Conservation (phyloP, 2,888 invertebrate genomes). For the Sminthurides aquaticus region DNA sequence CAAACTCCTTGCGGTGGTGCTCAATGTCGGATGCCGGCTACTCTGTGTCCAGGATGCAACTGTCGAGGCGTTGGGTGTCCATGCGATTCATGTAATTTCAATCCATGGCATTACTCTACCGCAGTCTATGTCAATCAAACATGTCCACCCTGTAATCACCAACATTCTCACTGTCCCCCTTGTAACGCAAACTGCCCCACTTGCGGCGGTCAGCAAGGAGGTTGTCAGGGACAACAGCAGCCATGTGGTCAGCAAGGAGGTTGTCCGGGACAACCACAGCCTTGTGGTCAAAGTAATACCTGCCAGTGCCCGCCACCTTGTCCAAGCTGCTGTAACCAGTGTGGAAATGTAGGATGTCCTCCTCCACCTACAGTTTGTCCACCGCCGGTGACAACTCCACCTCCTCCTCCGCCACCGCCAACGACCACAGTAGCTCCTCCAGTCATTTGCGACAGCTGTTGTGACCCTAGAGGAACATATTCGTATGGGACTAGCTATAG, state of each 20-base stretch:
- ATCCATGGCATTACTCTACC: background rate
- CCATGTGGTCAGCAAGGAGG: background rate
- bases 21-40: background rate
- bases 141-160: constrained; percentile 10
- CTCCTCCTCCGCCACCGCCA: background rate
- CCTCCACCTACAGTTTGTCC: background rate
- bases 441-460: background rate
- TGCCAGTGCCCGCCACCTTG: constrained; percentile 4
- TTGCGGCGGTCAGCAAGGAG: background rate
- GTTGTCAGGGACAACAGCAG: background rate
- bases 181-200: background rate
- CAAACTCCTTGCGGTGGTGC: background rate
- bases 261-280: background rate
- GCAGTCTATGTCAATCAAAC: background rate
- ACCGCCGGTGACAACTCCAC: background rate
- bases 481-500: background rate
- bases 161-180: background rate
- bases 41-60: constrained; percentile 2
- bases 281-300: too few relatives aligned
- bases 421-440: background rate
- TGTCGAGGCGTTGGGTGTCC: constrained; percentile 4
- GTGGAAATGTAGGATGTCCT: background rate
- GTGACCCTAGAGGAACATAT: constrained; percentile 4
- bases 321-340: constrained; percentile 1
- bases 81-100: background rate